Evolutionary conservation across 2,113 vertebrate species (phyloP).

Genomic region (Martes martes): DNA sequence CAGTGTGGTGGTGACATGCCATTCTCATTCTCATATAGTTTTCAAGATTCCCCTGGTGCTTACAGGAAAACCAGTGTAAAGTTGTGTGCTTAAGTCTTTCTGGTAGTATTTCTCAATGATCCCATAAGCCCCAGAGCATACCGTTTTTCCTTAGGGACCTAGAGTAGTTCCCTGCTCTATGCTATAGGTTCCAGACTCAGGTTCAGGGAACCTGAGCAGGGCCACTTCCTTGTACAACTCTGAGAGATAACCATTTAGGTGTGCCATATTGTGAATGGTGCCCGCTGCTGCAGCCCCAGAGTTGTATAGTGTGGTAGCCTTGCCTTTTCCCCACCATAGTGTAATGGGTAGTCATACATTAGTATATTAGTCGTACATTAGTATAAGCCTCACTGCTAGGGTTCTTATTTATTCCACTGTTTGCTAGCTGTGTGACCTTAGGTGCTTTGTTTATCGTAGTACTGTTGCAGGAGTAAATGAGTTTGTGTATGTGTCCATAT

Average conservation of each 20-base stretch:
- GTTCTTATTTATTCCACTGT: not conserved
- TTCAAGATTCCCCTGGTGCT: not conserved
- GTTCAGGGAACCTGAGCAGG: not conserved
- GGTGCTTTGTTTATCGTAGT: not conserved
- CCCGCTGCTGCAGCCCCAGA: not conserved
- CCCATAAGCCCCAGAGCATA: not conserved
- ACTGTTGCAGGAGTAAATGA: not conserved
- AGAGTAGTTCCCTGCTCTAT: not conserved
- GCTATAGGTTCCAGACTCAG: not conserved
- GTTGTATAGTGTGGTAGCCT: not conserved
- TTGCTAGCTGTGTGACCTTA: not conserved
- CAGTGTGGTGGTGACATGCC: not conserved
- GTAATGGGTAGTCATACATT: not conserved
- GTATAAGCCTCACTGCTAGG: not conserved
- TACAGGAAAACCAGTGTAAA: constrained; percentile 26
- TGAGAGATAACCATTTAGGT: not conserved
- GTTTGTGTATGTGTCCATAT: not conserved
- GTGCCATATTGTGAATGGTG: not conserved
- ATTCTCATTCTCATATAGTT: constrained; percentile 26
- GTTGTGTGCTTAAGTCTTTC: not conserved
- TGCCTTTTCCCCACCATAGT: not conserved
- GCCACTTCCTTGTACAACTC: not conserved
- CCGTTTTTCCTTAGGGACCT: not conserved
- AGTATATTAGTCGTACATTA: not conserved
- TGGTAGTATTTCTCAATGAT: not conserved